Percentiles rank a stretch among this genome's conserved stretches.
These are phyloP conservation scores for Bothrops alternatus DNA, from an alignment of 2,797 vertebrate genomes.

Conservation along the genomic window DNA sequence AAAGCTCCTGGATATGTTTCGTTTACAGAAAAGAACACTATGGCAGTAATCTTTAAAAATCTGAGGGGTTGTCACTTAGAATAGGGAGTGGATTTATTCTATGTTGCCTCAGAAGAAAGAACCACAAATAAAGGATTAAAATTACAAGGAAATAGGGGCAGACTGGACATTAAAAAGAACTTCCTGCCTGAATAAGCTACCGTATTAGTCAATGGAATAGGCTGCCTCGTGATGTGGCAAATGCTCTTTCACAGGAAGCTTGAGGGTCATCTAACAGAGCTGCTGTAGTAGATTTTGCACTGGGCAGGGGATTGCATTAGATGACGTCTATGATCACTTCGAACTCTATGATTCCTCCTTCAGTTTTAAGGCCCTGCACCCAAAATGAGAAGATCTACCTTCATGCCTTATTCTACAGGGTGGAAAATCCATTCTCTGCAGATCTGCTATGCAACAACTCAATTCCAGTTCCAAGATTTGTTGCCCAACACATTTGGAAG, in stretches of 20 bases:
- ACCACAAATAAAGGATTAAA: neutral
- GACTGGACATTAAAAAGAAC: neutral
- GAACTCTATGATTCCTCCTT: neutral
- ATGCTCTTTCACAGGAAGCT: neutral
- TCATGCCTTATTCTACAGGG: neutral
- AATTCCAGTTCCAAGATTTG: neutral
- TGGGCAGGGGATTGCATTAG: neutral
- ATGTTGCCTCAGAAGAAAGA: neutral
- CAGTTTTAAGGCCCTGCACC: neutral
- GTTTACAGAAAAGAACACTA: neutral
- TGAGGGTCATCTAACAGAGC: neutral
- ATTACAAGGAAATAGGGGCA: neutral
- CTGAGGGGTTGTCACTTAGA: neutral
- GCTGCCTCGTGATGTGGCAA: neutral
- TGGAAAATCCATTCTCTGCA: neutral
- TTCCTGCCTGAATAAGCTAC: neutral
- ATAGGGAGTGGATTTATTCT: neutral
- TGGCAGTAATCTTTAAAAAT: neutral
- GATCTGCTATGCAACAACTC: neutral
- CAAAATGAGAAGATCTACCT: neutral
- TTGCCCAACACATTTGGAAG: neutral
- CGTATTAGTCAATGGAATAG: neutral
- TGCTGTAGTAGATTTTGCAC: neutral
- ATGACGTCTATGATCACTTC: neutral
- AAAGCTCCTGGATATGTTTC: neutral